Evolutionary conservation across 2,797 vertebrate genomes (phyloP), one percentile per base, ranked within the genome.

Genomic region (Spinus pinus): DNA sequence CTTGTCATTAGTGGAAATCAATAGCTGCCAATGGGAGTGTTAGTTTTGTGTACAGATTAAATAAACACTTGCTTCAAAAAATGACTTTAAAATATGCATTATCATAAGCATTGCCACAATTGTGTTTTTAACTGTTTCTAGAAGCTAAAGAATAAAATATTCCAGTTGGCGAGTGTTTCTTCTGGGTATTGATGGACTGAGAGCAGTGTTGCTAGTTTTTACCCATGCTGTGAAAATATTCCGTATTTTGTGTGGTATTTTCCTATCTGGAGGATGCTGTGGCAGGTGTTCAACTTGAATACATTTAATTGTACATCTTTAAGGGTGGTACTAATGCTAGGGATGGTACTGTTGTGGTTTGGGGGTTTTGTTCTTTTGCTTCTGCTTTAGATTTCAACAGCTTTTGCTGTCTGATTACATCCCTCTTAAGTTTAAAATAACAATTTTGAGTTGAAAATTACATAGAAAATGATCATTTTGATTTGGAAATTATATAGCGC

Each of bases 401-500:
- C 37, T 77, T 93, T 84, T 92, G 27, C 81, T 74, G 41, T 74
- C 54, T 90, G 51, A 64, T 92, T 90, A 58, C 49, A 80, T 66
- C 19, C 42, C 31, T 93, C 54, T 79, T 39, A 84, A 69, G 49
- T 84, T 84, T 84, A 79, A 93, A 90, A 75, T 86, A 88, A 79
- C n/a, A 66, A 64, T 44, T 87, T 72, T 64, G 30, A 60, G 20
- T 77, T 92, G 31, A 80, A 86, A 93, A 79, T 88, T 86, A 49
- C 35, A 61, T 39, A 71, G 56, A 49, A 86, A 88, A 42, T 80
- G 8, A 83, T 93, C 8, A 14, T 86, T 78, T 49, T 93, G 73
- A 85, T 95, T 93, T 92, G 67, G 56, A 88, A 95, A 95, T 85
- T 57, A 66, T 37, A 71, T 66, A 85, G 67, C 51, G 33, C 41